Conservation (phyloP, 2,797 vertebrate species). For the Corythornis leucogaster region DNA sequence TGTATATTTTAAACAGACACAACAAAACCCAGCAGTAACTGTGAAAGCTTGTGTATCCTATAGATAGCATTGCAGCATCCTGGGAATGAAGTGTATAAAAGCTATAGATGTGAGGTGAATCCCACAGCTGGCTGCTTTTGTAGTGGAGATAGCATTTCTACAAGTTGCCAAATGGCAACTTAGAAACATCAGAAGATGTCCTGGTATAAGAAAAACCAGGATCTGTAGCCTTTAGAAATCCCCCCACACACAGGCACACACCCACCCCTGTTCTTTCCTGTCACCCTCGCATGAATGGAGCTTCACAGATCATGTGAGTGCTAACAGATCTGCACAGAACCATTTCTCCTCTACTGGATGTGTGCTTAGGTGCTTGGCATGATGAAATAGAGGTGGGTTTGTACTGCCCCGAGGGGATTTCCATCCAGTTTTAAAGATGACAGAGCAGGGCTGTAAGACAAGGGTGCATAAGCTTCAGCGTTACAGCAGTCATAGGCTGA, state of each 20-base stretch:
- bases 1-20: neutral
- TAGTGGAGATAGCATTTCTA: neutral
- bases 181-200: neutral
- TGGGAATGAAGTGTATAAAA: neutral
- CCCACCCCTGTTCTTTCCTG: neutral
- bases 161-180: neutral
- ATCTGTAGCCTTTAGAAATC: neutral
- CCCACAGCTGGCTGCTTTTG: neutral
- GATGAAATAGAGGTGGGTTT: neutral
- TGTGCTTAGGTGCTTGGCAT: neutral
- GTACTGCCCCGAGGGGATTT: neutral
- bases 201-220: rapidly evolving
- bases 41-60: neutral
- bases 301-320: neutral
- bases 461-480: neutral
- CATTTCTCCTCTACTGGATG: neutral
- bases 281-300: neutral
- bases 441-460: neutral
- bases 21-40: neutral
- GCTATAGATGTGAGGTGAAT: neutral
- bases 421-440: neutral
- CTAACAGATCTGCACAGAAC: neutral
- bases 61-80: neutral
- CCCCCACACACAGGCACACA: too few species aligned
- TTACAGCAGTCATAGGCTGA: neutral